Percentiles rank a stretch among this genome's conserved stretches.
Evolutionary conservation across 2,113 vertebrate genomes (phyloP).

Genomic region (Heterochromis multidens): DNA sequence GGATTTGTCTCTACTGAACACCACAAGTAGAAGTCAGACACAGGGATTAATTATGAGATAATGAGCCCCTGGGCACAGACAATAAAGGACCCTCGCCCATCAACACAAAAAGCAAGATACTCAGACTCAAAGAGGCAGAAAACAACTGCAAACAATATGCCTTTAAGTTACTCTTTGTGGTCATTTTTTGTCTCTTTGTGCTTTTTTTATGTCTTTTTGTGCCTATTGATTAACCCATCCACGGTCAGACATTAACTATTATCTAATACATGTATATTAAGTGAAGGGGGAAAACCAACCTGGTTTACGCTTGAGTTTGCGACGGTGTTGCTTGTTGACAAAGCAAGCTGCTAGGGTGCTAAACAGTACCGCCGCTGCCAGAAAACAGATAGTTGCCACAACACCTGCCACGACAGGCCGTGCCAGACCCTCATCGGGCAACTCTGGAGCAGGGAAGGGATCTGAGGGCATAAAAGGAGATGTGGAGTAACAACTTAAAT

Average conservation of each 20-base stretch:
- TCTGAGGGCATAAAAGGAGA: constrained; percentile 71
- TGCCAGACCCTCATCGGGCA: constrained; percentile 92
- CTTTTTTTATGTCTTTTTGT: neutral
- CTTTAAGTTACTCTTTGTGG: rapidly evolving
- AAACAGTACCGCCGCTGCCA: constrained; percentile 95
- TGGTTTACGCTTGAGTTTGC: constrained; percentile 97
- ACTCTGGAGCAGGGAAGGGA: constrained; percentile 90
- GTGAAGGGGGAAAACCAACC: constrained; percentile 72
- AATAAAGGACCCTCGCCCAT: neutral
- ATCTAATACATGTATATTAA: neutral
- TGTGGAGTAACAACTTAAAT: neutral
- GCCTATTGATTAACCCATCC: neutral
- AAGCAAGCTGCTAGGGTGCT: constrained; percentile 98
- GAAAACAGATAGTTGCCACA: constrained; percentile 97
- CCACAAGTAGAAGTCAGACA: neutral
- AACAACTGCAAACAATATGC: neutral
- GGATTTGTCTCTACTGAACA: neutral
- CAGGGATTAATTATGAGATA: neutral
- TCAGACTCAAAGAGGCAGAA: neutral
- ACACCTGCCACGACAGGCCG: constrained; percentile 95
- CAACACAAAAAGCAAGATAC: neutral
- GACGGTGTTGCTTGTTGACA: constrained; percentile 96
- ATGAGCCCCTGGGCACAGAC: neutral
- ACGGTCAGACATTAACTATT: neutral
- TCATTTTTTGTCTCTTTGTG: neutral